Conservation (phyloP, 2,797 vertebrate species). For the Cirrhinus mrigala region DNA sequence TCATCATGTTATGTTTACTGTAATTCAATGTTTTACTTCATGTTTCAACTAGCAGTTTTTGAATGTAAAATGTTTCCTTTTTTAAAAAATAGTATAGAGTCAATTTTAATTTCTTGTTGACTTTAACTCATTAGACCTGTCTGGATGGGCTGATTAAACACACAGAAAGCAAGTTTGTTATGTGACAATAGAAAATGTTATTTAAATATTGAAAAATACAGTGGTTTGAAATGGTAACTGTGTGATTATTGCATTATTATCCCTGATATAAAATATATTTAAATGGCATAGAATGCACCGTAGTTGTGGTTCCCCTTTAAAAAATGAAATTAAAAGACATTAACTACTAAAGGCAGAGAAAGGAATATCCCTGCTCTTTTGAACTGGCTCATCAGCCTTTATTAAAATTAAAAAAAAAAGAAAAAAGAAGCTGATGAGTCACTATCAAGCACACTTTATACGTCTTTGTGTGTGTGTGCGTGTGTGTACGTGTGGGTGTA, state of each 20-base stretch:
- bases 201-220: background rate
- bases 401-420: too few relatives aligned
- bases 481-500: background rate
- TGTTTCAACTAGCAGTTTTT: background rate
- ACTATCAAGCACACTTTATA: background rate
- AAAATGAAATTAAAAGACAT: background rate
- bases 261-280: background rate
- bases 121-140: background rate
- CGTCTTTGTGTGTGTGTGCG: background rate
- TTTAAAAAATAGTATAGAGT: background rate
- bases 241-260: background rate
- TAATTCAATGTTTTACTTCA: background rate
- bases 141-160: background rate
- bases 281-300: background rate
- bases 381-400: background rate
- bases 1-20: background rate
- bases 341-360: background rate
- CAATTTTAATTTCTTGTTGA: background rate
- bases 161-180: background rate
- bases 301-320: background rate
- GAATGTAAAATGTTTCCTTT: background rate
- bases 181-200: background rate
- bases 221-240: background rate
- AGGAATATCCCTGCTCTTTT: background rate
- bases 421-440: conserved; percentile 12